Evolutionary conservation across 2,888 invertebrate species (phyloP).

Genomic region (Ectemnius lituratus): DNA sequence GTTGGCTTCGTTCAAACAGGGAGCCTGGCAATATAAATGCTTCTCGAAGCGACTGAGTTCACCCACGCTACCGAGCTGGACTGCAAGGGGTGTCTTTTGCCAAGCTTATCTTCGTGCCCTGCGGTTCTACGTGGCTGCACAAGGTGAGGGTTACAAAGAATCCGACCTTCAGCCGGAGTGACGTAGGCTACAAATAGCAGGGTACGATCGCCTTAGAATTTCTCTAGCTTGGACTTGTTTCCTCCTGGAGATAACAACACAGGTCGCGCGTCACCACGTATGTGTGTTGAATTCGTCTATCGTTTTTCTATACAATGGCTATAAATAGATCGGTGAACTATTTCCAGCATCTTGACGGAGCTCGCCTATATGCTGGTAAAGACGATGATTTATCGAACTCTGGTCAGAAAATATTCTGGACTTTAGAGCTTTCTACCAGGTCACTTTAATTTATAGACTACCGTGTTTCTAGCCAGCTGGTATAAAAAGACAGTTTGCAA

Average conservation of each 20-base stretch:
- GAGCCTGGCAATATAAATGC: neutral
- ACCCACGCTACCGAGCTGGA: slow-evolving; percentile 8
- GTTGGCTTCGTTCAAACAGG: neutral
- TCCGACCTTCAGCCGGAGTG: slow-evolving; percentile 15
- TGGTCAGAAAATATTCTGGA: too few relatives aligned
- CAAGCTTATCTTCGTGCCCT: slow-evolving; percentile 41
- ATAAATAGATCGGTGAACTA: neutral
- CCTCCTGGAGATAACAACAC: neutral
- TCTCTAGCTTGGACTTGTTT: neutral
- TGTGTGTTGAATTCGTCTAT: neutral
- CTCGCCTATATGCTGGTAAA: too few relatives aligned
- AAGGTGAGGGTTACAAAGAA: slow-evolving; percentile 42
- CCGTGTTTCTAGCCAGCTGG: neutral
- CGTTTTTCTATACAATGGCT: neutral
- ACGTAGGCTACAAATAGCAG: slow-evolving; percentile 25
- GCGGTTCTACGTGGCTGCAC: slow-evolving; percentile 37
- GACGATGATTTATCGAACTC: too few relatives aligned
- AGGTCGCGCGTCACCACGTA: neutral
- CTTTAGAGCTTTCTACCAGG: too few relatives aligned
- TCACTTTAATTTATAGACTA: too few relatives aligned
- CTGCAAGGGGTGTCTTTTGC: slow-evolving; percentile 43
- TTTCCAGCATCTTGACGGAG: neutral
- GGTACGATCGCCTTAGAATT: slow-evolving; percentile 15
- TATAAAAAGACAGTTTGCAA: slow-evolving; percentile 19
- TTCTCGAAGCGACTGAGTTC: neutral